phyloP scores from a whole-genome alignment of 2,113 vertebrate genomes.

The Crotalus viridis region DNA sequence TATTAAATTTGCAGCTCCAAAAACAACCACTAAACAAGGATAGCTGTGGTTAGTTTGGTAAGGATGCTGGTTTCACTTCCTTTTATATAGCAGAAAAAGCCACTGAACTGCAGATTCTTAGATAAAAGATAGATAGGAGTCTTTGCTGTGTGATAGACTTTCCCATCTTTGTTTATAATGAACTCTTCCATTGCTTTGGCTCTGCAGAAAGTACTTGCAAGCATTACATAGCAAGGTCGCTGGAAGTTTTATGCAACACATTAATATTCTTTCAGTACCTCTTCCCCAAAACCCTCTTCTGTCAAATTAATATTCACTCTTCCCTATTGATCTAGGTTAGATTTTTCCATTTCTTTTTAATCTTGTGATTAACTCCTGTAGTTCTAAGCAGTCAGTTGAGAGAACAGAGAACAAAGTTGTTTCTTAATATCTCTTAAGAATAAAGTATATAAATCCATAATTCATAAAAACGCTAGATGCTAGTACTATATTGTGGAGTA shows the following conservation, averaged over 20 bases:
- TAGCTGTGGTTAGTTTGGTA: not conserved
- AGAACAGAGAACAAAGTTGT: not conserved
- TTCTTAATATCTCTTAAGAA: not conserved
- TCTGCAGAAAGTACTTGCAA: not conserved
- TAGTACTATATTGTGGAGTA: not conserved
- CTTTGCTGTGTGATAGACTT: not conserved
- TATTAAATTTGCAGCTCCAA: not conserved
- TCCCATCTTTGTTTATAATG: not conserved
- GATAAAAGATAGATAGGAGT: not conserved
- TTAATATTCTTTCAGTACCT: not conserved
- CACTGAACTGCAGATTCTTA: not conserved
- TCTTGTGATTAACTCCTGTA: not conserved
- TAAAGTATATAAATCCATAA: not conserved
- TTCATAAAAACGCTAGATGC: not conserved
- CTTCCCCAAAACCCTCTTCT: not conserved
- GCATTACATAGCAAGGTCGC: not conserved
- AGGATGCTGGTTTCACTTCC: not conserved
- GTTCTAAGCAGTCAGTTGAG: not conserved
- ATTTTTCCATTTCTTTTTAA: not conserved
- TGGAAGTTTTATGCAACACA: not conserved
- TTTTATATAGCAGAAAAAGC: not conserved
- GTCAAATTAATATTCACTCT: not conserved
- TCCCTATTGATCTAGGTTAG: not conserved
- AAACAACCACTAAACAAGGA: not conserved
- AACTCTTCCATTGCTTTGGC: not conserved